phyloP scores from a whole-genome alignment of 2,797 vertebrate genomes.

The Stomatorhinus walkeri region DNA sequence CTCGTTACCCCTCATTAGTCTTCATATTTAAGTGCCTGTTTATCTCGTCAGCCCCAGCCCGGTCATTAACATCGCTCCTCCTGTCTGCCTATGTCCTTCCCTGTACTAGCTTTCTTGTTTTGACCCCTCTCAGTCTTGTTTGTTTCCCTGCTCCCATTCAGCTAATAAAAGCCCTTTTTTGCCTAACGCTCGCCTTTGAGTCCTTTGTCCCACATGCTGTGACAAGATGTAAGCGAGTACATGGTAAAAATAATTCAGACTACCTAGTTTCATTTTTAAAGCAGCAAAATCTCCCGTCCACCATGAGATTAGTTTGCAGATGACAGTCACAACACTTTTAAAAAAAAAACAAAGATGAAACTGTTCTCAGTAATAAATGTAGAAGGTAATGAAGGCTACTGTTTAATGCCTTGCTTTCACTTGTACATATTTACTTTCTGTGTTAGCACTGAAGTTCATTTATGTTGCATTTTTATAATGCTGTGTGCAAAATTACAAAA shows the following conservation, averaged over 20 bases:
- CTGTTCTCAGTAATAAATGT: not conserved
- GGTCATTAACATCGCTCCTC: not conserved
- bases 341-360: not conserved
- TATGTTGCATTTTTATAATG: slow-evolving; percentile 10
- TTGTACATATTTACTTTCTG: not conserved
- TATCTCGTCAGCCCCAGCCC: not conserved
- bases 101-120: not conserved
- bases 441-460: not conserved
- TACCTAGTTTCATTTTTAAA: not conserved
- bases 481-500: not conserved
- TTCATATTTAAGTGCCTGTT: not conserved
- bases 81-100: not conserved
- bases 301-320: not conserved
- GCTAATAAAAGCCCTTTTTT: not conserved
- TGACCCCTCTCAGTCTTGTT: not conserved
- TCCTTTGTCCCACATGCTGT: not conserved
- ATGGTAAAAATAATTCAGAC: not conserved
- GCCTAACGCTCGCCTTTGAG: not conserved
- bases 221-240: not conserved
- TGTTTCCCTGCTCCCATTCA: not conserved
- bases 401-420: not conserved
- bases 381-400: not conserved
- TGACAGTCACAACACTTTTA: not conserved
- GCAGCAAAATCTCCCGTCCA: not conserved
- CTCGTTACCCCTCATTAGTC: not conserved